These are phyloP conservation scores for Patella caerulea DNA, from an alignment of 2,888 invertebrate genomes.

Conservation along the genomic window DNA sequence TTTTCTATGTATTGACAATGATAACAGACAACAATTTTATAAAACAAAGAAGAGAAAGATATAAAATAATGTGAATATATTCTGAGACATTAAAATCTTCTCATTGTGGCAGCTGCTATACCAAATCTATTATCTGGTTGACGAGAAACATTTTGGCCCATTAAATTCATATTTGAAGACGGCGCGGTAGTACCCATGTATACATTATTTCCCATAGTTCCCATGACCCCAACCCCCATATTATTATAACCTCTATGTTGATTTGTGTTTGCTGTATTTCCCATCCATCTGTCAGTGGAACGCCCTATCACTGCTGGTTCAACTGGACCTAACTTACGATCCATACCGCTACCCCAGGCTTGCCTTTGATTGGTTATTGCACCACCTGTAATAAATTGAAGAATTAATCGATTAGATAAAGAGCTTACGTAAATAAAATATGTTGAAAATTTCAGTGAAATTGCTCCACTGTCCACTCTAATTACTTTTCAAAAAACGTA, in stretches of 20 bases:
- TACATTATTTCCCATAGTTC: constrained; percentile 7
- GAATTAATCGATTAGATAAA: no score
- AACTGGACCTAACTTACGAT: constrained; percentile 12
- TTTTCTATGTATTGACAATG: not conserved
- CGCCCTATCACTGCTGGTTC: not conserved
- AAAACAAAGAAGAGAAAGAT: constrained; percentile 9
- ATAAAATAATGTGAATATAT: not conserved
- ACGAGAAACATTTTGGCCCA: constrained; percentile 26
- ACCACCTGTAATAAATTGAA: no score
- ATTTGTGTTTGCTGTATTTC: not conserved
- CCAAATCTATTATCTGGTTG: constrained; percentile 31
- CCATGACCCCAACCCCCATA: constrained; percentile 2
- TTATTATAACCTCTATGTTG: constrained; percentile 3
- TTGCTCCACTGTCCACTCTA: no score
- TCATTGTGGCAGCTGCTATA: constrained; percentile 33
- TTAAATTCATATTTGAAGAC: constrained; percentile 12
- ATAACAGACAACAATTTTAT: not conserved
- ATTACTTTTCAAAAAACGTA: no score
- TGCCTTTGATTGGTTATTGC: constrained; percentile 11
- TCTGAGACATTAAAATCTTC: constrained; percentile 27
- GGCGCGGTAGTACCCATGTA: not conserved
- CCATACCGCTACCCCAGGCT: constrained; percentile 36
- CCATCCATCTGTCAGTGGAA: constrained; percentile 27
- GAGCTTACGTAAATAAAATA: no score
- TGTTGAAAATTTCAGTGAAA: no score